Evolutionary conservation across 2,888 invertebrate genomes (phyloP).

Genomic region (Hylaea fasciaria): DNA sequence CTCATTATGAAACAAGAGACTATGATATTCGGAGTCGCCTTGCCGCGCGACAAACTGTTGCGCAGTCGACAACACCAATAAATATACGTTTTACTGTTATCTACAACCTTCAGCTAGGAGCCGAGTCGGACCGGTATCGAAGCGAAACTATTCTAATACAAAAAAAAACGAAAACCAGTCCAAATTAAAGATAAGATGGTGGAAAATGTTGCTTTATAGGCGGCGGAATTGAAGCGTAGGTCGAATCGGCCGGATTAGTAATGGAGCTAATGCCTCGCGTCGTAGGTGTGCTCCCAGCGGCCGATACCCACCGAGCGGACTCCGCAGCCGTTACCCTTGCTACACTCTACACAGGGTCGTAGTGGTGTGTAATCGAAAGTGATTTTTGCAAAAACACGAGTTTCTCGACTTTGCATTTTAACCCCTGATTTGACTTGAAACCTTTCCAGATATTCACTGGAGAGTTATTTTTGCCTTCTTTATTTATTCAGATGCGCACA

Average conservation of each 20-base stretch:
- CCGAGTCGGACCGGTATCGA: constrained; percentile 79
- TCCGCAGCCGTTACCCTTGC: too few species aligned
- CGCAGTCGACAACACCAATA: constrained; percentile 71
- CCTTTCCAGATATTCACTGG: too few species aligned
- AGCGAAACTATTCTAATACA: constrained; percentile 81
- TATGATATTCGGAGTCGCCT: constrained; percentile 77
- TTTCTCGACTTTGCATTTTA: background rate
- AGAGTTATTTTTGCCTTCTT: too few species aligned
- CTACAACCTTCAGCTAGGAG: constrained; percentile 49
- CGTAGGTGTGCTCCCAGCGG: constrained; percentile 10
- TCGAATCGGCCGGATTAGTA: constrained; percentile 32
- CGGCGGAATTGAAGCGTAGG: constrained; percentile 48
- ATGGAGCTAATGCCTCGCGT: constrained; percentile 19
- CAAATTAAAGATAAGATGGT: constrained; percentile 49
- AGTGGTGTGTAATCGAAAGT: background rate
- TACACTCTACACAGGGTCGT: background rate
- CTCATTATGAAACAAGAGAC: constrained; percentile 83
- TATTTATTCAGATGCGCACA: too few species aligned
- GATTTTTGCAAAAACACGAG: background rate
- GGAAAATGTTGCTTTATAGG: constrained; percentile 54
- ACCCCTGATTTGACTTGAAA: too few species aligned
- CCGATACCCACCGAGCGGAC: background rate
- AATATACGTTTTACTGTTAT: constrained; percentile 82
- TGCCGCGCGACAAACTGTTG: constrained; percentile 67
- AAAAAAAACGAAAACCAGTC: constrained; percentile 80